Evolutionary conservation across 2,888 invertebrate species (phyloP), one percentile per base, ranked within the genome.

Genomic region (Torymus texanus): DNA sequence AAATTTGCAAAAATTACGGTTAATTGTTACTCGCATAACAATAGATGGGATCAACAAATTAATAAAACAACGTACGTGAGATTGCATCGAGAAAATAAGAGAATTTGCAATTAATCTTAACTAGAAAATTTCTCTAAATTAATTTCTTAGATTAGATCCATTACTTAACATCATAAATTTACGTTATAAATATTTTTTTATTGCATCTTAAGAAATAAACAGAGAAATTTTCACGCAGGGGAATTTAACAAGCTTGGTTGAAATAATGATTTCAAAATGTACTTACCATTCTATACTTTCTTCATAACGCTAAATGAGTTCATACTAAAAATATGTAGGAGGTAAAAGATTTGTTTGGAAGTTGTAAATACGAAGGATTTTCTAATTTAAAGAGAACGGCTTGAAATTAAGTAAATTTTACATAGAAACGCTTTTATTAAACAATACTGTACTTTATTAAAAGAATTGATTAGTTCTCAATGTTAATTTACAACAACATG

Each of bases 1-100:
- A 75, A 75, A 72, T 75, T 81, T 75, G 53, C 71, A 78, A 81
- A 68, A 55, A 78, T 81, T 77, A 80, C 59, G 62, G 68, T 81
- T 78, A 71, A 68, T 78, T 55, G 59, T 75, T 78, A 29, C 51
- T 51, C 65, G 70, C 81, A 61, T 80, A 73, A 68, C 53, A 56
- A 78, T 75, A 3, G 66, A 81, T 75, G 81, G 80, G 63, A 68
- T 73, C 78, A 73, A 68, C 67, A 78, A 75, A 71, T 55, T 67
- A 71, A 68, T 80, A 68, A 62, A 65, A 70, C 58, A 16, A 78
- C 65, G 75, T 81, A 78, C 76, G 78, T 81, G 75, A 81, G 63
- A 73, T 78, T 81, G 68, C 63, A 76, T 68, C 55, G 73, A 78
- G 65, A 73, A 74, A 67, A 16, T 21, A 68, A 73, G 76, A 75